Evolutionary conservation across 1,140 invertebrate genomes (phyloP).

Genomic region (Orius laevigatus): DNA sequence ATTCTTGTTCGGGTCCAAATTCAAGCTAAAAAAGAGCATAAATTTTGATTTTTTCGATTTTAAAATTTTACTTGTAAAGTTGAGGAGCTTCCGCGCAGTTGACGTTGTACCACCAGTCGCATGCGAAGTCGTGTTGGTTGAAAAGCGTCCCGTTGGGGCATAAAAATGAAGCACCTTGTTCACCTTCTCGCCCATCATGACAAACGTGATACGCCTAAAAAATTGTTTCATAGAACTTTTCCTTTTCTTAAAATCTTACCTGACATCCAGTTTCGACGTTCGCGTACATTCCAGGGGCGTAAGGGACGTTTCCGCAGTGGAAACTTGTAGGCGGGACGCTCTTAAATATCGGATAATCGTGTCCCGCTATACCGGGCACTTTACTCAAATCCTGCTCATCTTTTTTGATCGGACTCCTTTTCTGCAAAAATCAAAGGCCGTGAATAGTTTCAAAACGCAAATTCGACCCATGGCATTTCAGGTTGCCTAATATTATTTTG

Average conservation of each 20-base stretch:
- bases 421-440: constrained; percentile 1
- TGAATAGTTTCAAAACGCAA: no score
- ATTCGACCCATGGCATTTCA: no score
- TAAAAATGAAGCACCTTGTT: constrained; percentile 63
- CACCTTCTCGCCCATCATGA: constrained; percentile 62
- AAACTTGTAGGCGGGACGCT: constrained; percentile 59
- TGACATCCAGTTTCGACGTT: constrained; percentile 75
- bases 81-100: constrained; percentile 51
- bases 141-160: constrained; percentile 81
- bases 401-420: constrained; percentile 5
- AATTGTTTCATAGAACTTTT: neutral
- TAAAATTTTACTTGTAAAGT: constrained; percentile 38
- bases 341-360: constrained; percentile 64
- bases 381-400: constrained; percentile 50
- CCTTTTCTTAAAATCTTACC: constrained; percentile 28
- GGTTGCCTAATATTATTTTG: no score
- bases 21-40: constrained; percentile 38
- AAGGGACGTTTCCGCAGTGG: constrained; percentile 54
- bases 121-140: constrained; percentile 70
- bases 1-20: constrained; percentile 59
- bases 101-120: constrained; percentile 89
- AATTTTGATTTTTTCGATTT: neutral
- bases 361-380: constrained; percentile 55
- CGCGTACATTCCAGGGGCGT: constrained; percentile 68
- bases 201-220: constrained; percentile 63